Base-by-base conservation (phyloP, 2,113 vertebrate species). In the Gobio gobio region DNA sequence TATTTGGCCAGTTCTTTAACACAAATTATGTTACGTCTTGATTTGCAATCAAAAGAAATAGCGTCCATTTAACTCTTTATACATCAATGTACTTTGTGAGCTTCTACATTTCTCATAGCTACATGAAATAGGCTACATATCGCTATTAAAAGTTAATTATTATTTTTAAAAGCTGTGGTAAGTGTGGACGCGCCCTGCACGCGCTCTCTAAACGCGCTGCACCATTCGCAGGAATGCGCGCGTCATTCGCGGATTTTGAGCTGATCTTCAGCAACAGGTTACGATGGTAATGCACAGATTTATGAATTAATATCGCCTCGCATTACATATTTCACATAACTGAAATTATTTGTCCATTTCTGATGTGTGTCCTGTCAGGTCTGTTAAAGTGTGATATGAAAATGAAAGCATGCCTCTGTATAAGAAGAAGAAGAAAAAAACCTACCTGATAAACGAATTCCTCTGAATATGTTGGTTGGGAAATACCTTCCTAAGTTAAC, bases 371-470 rank as follows among this genome's bases (percentile, higher is more conserved):
- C 36, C 10, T 5, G 33, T 58, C 0, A 58, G 51, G 51, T 78
- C 5, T 36, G 33, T 33, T 78, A n/a, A n/a, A 36, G 1, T 4
- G 29, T 12, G 33, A 70, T 22, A n/a, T 70, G 54, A 56, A 78
- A 36, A 77, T n/a, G 9, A 56, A 78, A 43, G 10, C 20, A 59
- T 59, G 29, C 6, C 3, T 78, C 5, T 14, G n/a, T 47, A 18
- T 47, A n/a, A 13, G 18, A 47, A 10, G 10, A 14, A 24, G 33
- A 33, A 33, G 33, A 18, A 66, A 22, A 20, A 20, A 54, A 0
- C 54, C 2, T 61, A 78, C 76, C 76, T 78, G 76, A 78, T 56
- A n/a, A 56, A 77, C 5, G 26, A 76, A 77, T 76, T 51, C 47
- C 73, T 73, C 73, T 10, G 73, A 47, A 49, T 51, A 74, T 24